These are phyloP conservation scores for Oscheius sp. DNA, from an alignment of 1,140 invertebrate genomes.

Conservation along the genomic window DNA sequence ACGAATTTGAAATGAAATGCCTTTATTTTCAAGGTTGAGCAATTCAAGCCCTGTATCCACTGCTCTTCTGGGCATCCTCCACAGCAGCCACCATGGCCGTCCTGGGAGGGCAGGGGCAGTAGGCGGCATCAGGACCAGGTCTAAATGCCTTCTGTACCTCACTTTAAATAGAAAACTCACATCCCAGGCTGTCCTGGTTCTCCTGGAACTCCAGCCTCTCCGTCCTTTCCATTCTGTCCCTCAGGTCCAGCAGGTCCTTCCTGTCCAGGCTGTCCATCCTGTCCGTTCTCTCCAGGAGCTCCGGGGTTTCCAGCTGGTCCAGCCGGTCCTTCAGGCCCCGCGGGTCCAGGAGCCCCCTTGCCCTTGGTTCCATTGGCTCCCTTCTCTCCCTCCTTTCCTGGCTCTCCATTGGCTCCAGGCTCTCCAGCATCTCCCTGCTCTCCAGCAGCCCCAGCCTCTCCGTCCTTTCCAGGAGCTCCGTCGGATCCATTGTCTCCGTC, in stretches of 20 bases:
- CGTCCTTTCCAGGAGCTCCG: conserved; percentile 22
- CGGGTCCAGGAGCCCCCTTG: conserved; percentile 32
- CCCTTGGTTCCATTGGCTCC: conserved; percentile 24
- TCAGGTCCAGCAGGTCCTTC: conserved; percentile 41
- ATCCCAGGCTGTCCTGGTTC: conserved; percentile 17
- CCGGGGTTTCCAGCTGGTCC: conserved; percentile 28
- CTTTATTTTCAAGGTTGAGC: too few relatives aligned
- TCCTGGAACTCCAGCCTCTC: conserved; percentile 11
- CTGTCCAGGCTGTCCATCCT: conserved; percentile 45
- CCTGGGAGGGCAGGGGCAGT: conserved; percentile 27
- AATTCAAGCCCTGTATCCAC: too few relatives aligned
- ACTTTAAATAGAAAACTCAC: not conserved
- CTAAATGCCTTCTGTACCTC: not conserved
- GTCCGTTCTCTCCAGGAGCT: conserved; percentile 35
- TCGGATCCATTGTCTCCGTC: conserved; percentile 30
- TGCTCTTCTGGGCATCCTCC: too few relatives aligned
- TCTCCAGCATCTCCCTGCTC: conserved; percentile 30
- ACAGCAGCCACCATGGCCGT: too few relatives aligned
- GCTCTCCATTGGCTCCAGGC: conserved; percentile 23
- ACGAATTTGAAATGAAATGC: too few relatives aligned
- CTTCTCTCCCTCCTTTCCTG: conserved; percentile 22
- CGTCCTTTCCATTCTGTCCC: conserved; percentile 23
- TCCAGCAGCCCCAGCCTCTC: conserved; percentile 21
- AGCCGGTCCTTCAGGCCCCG: conserved; percentile 44
- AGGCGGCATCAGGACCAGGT: conserved; percentile 22